These are phyloP conservation scores for Thaumatotibia leucotreta DNA, from an alignment of 1,140 invertebrate genomes.

Conservation along the genomic window DNA sequence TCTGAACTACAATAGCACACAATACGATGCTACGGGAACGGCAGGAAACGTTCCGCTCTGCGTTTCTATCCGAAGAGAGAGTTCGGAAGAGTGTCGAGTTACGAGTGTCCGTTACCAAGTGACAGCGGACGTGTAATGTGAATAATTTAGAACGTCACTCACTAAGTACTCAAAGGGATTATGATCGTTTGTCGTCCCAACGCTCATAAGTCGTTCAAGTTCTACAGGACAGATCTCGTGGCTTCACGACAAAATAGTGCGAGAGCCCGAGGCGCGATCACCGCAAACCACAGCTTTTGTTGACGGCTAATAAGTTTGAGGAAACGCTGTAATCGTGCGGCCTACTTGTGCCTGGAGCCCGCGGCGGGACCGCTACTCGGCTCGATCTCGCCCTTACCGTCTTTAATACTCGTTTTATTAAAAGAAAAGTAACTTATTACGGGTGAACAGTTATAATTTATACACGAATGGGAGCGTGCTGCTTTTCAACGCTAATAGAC, in stretches of 20 bases:
- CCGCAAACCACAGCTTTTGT: slow-evolving; percentile 52
- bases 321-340: slow-evolving; percentile 42
- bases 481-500: neutral
- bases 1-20: slow-evolving; percentile 53
- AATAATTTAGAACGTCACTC: slow-evolving; percentile 35
- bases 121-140: slow-evolving; percentile 64
- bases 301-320: slow-evolving; percentile 51
- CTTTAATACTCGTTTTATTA: slow-evolving; percentile 34
- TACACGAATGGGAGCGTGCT: neutral
- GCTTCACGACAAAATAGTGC: slow-evolving; percentile 30
- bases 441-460: neutral
- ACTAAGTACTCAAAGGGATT: slow-evolving; percentile 20
- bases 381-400: slow-evolving; percentile 32
- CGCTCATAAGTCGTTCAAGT: neutral
- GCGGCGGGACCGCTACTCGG: slow-evolving; percentile 41
- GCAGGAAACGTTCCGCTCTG: slow-evolving; percentile 70
- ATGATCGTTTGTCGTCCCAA: neutral
- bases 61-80: slow-evolving; percentile 66
- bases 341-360: slow-evolving; percentile 37
- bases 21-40: slow-evolving; percentile 31
- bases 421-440: slow-evolving; percentile 2
- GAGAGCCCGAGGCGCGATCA: slow-evolving; percentile 34
- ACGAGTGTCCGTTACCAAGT: slow-evolving; percentile 56
- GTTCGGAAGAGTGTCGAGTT: slow-evolving; percentile 56
- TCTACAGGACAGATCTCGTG: neutral